phyloP scores from a whole-genome alignment of 2,888 invertebrate genomes.

The Tromatobia lineatoria region DNA sequence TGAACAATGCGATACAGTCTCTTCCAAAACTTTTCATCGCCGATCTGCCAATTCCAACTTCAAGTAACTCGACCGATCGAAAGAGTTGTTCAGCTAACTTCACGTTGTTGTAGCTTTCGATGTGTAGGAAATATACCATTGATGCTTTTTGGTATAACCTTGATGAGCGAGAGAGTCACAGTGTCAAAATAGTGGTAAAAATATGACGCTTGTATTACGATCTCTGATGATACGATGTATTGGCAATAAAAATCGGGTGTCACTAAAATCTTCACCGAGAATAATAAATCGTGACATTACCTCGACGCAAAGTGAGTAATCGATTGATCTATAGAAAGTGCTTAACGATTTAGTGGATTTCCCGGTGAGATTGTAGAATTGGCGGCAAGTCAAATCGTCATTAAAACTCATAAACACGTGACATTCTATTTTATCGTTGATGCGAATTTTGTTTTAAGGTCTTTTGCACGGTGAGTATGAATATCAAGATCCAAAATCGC shows the following conservation, averaged over 20 bases:
- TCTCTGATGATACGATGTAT: slow-evolving; percentile 50
- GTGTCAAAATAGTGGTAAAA: background rate
- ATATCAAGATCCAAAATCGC: slow-evolving; percentile 96
- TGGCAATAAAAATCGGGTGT: slow-evolving; percentile 38
- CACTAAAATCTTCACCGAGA: slow-evolving; percentile 36
- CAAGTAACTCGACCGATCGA: too few species aligned
- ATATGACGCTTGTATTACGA: slow-evolving; percentile 65
- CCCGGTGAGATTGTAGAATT: slow-evolving; percentile 38
- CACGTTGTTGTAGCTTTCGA: too few species aligned
- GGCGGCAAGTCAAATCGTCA: slow-evolving; percentile 49
- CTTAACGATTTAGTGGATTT: slow-evolving; percentile 14
- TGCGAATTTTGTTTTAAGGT: slow-evolving; percentile 84
- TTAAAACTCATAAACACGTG: slow-evolving; percentile 9
- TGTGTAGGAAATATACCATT: background rate
- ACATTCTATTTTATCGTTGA: slow-evolving; percentile 17
- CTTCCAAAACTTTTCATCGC: too few species aligned
- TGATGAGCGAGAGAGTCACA: background rate
- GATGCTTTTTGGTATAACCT: slow-evolving; percentile 1
- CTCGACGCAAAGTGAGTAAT: slow-evolving; percentile 75
- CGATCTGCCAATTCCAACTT: too few species aligned
- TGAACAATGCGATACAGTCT: too few species aligned
- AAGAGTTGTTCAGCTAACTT: too few species aligned
- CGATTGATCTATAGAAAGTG: slow-evolving; percentile 35
- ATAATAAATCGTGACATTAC: slow-evolving; percentile 68
- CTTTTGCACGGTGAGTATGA: slow-evolving; percentile 93